Evolutionary conservation across 1,140 invertebrate species (phyloP).

Genomic region (Caenorhabditis latens): DNA sequence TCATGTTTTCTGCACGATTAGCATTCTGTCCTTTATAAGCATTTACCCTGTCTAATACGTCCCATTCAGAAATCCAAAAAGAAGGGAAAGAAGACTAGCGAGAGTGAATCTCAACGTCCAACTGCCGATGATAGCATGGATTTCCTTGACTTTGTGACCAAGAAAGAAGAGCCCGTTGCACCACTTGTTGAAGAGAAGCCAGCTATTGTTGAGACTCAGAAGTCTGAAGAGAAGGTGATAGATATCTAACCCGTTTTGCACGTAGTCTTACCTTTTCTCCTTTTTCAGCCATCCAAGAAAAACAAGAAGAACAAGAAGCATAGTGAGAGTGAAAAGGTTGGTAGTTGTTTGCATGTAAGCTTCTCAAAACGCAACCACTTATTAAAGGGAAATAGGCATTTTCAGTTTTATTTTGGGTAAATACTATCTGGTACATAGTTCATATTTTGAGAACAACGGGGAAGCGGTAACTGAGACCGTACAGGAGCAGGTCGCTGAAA

Average conservation of each 20-base stretch:
- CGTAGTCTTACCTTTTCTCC: slow-evolving; percentile 2
- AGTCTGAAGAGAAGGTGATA: background rate
- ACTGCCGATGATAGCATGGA: slow-evolving; percentile 41
- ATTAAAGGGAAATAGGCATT: background rate
- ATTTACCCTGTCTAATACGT: slow-evolving; percentile 18
- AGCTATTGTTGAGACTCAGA: background rate
- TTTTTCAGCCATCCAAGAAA: slow-evolving; percentile 22
- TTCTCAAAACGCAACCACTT: background rate
- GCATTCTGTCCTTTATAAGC: background rate
- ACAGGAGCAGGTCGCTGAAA: background rate
- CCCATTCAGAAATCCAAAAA: slow-evolving; percentile 45
- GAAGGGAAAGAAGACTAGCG: background rate
- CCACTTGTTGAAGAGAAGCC: background rate
- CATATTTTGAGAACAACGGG: background rate
- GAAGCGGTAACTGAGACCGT: background rate
- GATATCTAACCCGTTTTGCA: slow-evolving; percentile 3
- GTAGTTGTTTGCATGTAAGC: background rate
- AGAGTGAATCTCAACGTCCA: slow-evolving; percentile 16
- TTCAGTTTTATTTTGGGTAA: background rate
- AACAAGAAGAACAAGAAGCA: slow-evolving; percentile 43
- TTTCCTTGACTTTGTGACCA: slow-evolving; percentile 43
- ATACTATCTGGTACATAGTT: background rate
- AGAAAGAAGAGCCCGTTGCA: background rate
- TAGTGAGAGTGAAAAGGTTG: slow-evolving; percentile 38
- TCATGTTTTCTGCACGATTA: slow-evolving; percentile 4